These are phyloP conservation scores for Schizopygopsis pylzovi DNA, from an alignment of 2,797 vertebrate species.

Conservation along the genomic window DNA sequence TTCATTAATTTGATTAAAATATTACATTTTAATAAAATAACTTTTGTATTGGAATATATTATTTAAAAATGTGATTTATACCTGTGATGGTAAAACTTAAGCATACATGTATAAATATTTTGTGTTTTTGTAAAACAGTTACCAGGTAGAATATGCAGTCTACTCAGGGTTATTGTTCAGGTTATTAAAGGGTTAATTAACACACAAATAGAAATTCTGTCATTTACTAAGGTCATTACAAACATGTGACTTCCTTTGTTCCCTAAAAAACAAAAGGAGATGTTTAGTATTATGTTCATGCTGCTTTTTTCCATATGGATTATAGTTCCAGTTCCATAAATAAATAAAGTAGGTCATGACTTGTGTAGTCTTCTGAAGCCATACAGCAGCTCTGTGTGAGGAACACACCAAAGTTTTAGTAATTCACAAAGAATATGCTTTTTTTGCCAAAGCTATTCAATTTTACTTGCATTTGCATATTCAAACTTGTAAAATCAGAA, in stretches of 20 bases:
- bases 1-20: neutral
- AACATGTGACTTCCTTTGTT: neutral
- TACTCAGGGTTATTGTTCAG: no score
- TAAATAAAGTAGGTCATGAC: neutral
- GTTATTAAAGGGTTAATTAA: no score
- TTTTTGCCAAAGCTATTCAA: neutral
- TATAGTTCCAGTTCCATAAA: neutral
- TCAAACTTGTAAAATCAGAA: neutral
- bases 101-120: neutral
- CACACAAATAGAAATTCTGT: no score
- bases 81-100: neutral
- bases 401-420: neutral
- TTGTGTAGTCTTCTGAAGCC: neutral
- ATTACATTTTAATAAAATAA: neutral
- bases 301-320: neutral
- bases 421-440: neutral
- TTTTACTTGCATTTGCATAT: neutral
- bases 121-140: neutral
- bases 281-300: neutral
- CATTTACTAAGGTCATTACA: no score
- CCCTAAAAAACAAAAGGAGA: neutral
- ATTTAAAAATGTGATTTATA: neutral
- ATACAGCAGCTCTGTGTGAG: neutral
- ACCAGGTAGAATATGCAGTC: neutral
- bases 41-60: neutral